A percentile compares a stretch with the other conserved stretches of the same genome.
Conservation (phyloP, 2,113 vertebrate genomes). For the Cricetomys ansorgei region DNA sequence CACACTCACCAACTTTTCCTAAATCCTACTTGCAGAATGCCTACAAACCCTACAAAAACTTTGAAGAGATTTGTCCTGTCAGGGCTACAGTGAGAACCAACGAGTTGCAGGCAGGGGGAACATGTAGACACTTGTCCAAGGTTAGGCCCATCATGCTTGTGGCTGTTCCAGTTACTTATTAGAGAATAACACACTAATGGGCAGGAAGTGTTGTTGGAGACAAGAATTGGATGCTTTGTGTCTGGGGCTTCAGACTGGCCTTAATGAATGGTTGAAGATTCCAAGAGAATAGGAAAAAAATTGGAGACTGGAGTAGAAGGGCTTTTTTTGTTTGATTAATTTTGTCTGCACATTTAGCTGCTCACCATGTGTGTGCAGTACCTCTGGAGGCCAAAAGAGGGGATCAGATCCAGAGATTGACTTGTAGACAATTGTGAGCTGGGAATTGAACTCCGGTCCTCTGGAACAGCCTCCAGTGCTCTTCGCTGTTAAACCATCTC, state of each 20-base stretch:
- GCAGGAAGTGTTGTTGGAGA: neutral
- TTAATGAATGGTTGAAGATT: neutral
- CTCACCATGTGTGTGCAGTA: neutral
- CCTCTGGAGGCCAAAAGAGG: neutral
- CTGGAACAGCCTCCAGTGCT: neutral
- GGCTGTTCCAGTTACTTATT: fast-evolving
- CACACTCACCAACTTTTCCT: fast-evolving
- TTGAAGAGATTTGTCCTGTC: neutral
- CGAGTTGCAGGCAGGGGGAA: neutral
- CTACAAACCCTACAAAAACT: neutral
- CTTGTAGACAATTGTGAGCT: neutral
- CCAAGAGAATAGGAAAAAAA: neutral
- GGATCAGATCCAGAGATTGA: no score
- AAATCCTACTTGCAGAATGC: neutral
- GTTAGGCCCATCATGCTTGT: fast-evolving
- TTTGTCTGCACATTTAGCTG: neutral
- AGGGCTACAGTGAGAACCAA: neutral
- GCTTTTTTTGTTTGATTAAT: neutral
- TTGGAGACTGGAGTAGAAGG: neutral
- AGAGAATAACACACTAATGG: neutral
- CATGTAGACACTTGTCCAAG: neutral
- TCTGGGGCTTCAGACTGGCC: neutral
- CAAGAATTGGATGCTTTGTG: neutral
- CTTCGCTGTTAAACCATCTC: neutral
- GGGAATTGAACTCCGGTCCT: neutral